Conservation (phyloP, 1,140 invertebrate genomes). For the Berghia stephanieae region DNA sequence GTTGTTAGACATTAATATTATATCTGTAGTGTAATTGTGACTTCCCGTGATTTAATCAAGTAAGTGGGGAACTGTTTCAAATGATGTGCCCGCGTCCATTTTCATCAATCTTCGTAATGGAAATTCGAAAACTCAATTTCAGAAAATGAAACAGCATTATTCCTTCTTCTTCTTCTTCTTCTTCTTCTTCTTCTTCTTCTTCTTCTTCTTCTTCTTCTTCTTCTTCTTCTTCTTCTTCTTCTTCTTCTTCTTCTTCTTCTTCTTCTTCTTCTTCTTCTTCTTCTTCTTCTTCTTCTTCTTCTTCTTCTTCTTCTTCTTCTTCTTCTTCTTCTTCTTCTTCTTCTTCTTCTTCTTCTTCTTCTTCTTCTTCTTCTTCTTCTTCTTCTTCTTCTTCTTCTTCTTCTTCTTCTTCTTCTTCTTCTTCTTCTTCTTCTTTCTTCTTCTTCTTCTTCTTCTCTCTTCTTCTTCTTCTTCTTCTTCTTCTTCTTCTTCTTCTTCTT, state of each 20-base stretch:
- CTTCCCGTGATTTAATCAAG: no score
- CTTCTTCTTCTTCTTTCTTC: no score
- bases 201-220: slow-evolving; percentile 1
- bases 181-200: slow-evolving; percentile 2
- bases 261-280: slow-evolving; percentile 11
- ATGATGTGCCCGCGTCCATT: no score
- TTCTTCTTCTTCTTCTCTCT: no score
- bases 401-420: no score
- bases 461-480: no score
- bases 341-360: background rate
- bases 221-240: slow-evolving; percentile 16
- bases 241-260: slow-evolving; percentile 3
- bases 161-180: slow-evolving; percentile 16
- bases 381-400: no score
- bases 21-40: no score
- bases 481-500: no score
- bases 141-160: background rate
- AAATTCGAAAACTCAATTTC: background rate
- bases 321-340: background rate
- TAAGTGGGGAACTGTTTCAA: no score
- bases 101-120: background rate
- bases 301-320: slow-evolving; percentile 2
- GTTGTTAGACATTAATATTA: no score
- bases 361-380: no score
- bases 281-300: slow-evolving; percentile 12